A percentile compares a stretch with the other conserved stretches of the same genome.
Evolutionary conservation across 2,888 invertebrate genomes (phyloP).

Genomic region (Norana najaformis): DNA sequence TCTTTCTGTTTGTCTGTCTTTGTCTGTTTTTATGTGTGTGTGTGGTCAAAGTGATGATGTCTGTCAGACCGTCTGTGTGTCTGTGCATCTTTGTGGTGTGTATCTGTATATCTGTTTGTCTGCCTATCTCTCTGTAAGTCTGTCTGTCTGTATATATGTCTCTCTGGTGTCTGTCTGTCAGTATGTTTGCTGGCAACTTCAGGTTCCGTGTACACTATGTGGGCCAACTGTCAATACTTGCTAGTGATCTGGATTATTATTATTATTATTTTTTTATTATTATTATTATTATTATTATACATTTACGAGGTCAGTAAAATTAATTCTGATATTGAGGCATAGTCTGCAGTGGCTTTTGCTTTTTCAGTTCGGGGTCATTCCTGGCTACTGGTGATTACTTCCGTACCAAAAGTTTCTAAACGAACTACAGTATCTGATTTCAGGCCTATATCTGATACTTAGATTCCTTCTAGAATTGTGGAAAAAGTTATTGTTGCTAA

Average conservation of each 20-base stretch:
- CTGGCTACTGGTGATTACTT: not conserved
- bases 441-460: not conserved
- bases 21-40: not conserved
- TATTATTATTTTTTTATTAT: no score
- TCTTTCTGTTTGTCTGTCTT: not conserved
- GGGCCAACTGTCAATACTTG: not conserved
- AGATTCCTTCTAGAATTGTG: not conserved
- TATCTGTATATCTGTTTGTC: not conserved
- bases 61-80: not conserved
- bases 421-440: not conserved
- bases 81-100: no score
- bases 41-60: not conserved
- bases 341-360: no score
- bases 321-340: no score
- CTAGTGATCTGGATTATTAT: no score
- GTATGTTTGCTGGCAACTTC: not conserved
- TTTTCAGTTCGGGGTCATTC: not conserved
- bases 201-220: no score
- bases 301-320: no score
- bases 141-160: not conserved
- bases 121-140: not conserved
- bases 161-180: not conserved
- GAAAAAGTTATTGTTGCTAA: not conserved
- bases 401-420: not conserved
- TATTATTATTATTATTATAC: no score